phyloP scores from a whole-genome alignment of 64 coral and sea anemone genomes.

The Acropora yongei region DNA sequence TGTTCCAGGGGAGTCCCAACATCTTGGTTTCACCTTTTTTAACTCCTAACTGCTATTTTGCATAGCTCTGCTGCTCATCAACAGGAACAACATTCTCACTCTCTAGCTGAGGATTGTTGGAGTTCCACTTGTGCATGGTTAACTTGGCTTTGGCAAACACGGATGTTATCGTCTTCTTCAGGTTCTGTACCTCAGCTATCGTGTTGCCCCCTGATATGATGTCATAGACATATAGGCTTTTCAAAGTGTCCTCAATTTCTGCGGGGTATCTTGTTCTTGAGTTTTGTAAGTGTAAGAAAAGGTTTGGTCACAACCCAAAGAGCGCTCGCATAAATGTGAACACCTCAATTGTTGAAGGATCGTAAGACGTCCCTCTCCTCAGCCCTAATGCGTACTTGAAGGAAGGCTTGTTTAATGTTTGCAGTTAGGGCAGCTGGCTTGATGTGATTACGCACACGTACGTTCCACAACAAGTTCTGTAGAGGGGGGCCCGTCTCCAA shows the following conservation, averaged over 20 bases:
- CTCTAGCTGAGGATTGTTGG: conserved; percentile 26
- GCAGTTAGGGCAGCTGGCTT: no score
- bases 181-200: background rate
- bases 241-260: conserved; percentile 33
- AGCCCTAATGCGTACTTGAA: no score
- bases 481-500: no score
- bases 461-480: no score
- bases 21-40: no score
- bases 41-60: conserved; percentile 20
- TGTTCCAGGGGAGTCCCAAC: no score
- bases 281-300: conserved; percentile 16
- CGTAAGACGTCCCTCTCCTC: no score
- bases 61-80: conserved; percentile 1
- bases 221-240: conserved; percentile 53
- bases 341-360: no score
- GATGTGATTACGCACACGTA: no score
- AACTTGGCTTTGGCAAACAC: conserved; percentile 54
- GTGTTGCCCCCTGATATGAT: conserved; percentile 1
- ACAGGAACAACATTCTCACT: background rate
- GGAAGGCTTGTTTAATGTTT: no score
- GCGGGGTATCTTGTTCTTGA: background rate
- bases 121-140: conserved; percentile 38
- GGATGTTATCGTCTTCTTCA: conserved; percentile 30
- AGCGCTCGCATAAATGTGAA: no score
- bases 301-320: background rate